Conservation (phyloP, 2,113 vertebrate species). For the Apteryx owenii region DNA sequence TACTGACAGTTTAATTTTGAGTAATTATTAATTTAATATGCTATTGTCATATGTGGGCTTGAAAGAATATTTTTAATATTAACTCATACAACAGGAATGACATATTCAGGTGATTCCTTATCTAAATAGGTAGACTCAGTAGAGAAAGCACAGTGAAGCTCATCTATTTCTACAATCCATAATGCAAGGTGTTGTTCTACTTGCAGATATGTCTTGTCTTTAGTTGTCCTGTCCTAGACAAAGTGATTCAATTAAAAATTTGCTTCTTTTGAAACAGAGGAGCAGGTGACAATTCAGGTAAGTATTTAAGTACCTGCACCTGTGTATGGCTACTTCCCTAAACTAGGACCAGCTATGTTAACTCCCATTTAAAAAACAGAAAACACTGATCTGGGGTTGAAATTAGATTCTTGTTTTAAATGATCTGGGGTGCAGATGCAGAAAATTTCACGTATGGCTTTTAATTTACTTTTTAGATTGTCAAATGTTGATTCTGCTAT, state of each 20-base stretch:
- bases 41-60: neutral
- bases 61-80: neutral
- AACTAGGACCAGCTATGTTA: neutral
- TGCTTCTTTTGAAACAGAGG: conserved; percentile 56
- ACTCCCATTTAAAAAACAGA: neutral
- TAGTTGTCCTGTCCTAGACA: conserved; percentile 55
- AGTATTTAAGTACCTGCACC: conserved; percentile 11
- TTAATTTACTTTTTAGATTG: neutral
- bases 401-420: neutral
- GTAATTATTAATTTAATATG: neutral
- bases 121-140: neutral
- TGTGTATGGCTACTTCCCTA: neutral
- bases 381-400: neutral
- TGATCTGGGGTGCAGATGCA: neutral
- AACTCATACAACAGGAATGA: neutral
- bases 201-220: conserved; percentile 59
- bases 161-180: conserved; percentile 1
- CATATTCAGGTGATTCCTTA: neutral
- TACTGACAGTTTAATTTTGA: neutral
- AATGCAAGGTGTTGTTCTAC: conserved; percentile 44
- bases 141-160: neutral
- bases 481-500: neutral
- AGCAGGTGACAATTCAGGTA: conserved; percentile 41
- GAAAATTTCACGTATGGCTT: neutral
- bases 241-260: conserved; percentile 54